Evolutionary conservation across 2,113 vertebrate species (phyloP), one percentile per base, ranked within the genome.

Genomic region (Nanorana parkeri): DNA sequence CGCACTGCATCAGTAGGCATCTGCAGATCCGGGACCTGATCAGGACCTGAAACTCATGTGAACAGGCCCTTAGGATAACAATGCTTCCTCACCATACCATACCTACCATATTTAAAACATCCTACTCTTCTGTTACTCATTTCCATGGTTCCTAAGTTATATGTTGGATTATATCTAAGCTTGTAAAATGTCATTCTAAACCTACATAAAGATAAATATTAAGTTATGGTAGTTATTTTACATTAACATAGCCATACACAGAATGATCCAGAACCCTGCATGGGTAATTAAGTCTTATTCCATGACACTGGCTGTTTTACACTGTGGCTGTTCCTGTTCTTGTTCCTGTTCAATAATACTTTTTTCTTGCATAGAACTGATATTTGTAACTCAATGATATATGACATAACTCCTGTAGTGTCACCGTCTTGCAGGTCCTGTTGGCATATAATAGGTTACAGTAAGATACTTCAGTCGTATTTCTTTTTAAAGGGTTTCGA

Each of bases 401-500:
- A 76, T 24, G 52, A 58, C 61, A 76, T n/a, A 83, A 83, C 52
- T 65, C n/a, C 58, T 60, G 29, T 65, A 65, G 36, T 75, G 52
- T 29, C 69, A 82, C n/a, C 19, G 80, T 64, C 56, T 75, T 73
- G 78, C 66, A 47, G 41, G 71, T 21, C 72, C 58, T 65, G 63
- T 72, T 83, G 72, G 80, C 71, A 68, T 52, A 47, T 54, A 75
- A 58, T 82, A 83, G 80, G 80, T 83, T 76, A 83, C 71, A 58
- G 71, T 76, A 67, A 82, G 61, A 82, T 66, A 56, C 63, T 67
- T 82, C 56, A 68, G 80, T 52, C 6, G 15, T 83, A 82, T 76
- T 76, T 83, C 72, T 68, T 83, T 47, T 76, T 83, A 83, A 83
- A 83, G 80, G 63, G 4, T 74, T 83, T 76, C 73, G 80, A 83